Evolutionary conservation across 2,797 vertebrate genomes (phyloP).

Genomic region (Eupleurogrammus muticus): DNA sequence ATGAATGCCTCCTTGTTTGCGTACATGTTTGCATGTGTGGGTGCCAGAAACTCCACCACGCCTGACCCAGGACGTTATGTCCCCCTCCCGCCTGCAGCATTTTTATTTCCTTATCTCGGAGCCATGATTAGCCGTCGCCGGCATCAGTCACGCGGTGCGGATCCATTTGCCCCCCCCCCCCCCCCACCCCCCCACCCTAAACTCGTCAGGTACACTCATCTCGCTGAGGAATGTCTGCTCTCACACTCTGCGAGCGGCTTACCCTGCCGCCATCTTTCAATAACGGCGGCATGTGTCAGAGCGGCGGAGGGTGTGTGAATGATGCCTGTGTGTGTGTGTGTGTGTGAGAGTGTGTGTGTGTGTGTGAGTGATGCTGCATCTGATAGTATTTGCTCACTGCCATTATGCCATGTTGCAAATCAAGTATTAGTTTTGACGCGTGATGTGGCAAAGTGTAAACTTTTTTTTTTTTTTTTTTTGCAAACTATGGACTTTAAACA

Average conservation of each 20-base stretch:
- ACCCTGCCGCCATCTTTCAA: slow-evolving; percentile 31
- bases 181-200: slow-evolving; percentile 27
- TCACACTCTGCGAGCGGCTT: slow-evolving; percentile 42
- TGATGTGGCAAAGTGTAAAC: slow-evolving; percentile 10
- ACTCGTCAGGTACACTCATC: slow-evolving; percentile 53
- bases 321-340: slow-evolving; percentile 55
- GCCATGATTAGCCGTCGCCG: slow-evolving; percentile 49
- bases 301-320: slow-evolving; percentile 17
- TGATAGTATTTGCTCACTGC: slow-evolving; percentile 24
- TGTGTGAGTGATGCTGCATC: slow-evolving; percentile 3
- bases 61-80: slow-evolving; percentile 42
- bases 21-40: background rate
- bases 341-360: background rate
- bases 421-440: slow-evolving; percentile 5
- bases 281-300: slow-evolving; percentile 44
- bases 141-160: slow-evolving; percentile 39
- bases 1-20: slow-evolving; percentile 14
- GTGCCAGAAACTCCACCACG: slow-evolving; percentile 36
- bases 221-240: slow-evolving; percentile 51
- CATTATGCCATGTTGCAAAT: slow-evolving; percentile 28
- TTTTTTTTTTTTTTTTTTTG: too few species aligned
- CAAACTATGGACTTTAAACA: too few species aligned
- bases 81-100: slow-evolving; percentile 23
- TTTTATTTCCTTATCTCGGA: slow-evolving; percentile 61
- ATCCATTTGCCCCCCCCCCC: slow-evolving; percentile 33